Percentiles rank a stretch among this genome's conserved stretches.
These are phyloP conservation scores for Protaetia brevitarsis DNA, from an alignment of 1,140 invertebrate genomes.

Conservation along the genomic window DNA sequence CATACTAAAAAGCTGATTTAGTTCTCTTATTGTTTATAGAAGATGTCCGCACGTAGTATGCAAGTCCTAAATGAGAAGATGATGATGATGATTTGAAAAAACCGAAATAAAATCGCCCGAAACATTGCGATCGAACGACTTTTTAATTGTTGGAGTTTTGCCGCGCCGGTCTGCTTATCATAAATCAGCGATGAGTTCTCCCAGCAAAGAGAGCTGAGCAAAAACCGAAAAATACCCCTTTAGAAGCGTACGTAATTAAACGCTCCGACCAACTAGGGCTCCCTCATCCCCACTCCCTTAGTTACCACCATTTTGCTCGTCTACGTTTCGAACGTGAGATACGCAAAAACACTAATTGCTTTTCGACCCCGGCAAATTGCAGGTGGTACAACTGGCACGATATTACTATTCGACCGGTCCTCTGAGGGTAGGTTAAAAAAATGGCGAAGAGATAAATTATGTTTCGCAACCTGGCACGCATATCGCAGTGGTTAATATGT, in stretches of 20 bases:
- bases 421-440: conserved; percentile 34
- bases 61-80: no score
- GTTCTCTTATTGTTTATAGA: no score
- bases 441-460: conserved; percentile 22
- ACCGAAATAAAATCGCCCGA: neutral
- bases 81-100: conserved; percentile 8
- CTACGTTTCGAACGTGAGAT: conserved; percentile 42
- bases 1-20: no score
- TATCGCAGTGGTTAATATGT: conserved; percentile 8
- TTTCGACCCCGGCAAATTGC: conserved; percentile 46
- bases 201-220: conserved; percentile 2
- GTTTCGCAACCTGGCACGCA: neutral
- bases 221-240: conserved; percentile 17
- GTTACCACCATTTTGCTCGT: no score
- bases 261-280: conserved; percentile 28
- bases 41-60: no score
- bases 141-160: conserved; percentile 27
- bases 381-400: conserved; percentile 45
- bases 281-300: conserved; percentile 25
- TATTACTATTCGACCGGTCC: conserved; percentile 42
- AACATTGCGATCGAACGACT: conserved; percentile 25
- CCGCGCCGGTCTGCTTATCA: conserved; percentile 28
- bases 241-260: conserved; percentile 41
- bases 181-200: conserved; percentile 40
- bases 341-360: conserved; percentile 46